Base-by-base conservation (phyloP, 2,888 invertebrate species). In the Yponomeuta sedellus region DNA sequence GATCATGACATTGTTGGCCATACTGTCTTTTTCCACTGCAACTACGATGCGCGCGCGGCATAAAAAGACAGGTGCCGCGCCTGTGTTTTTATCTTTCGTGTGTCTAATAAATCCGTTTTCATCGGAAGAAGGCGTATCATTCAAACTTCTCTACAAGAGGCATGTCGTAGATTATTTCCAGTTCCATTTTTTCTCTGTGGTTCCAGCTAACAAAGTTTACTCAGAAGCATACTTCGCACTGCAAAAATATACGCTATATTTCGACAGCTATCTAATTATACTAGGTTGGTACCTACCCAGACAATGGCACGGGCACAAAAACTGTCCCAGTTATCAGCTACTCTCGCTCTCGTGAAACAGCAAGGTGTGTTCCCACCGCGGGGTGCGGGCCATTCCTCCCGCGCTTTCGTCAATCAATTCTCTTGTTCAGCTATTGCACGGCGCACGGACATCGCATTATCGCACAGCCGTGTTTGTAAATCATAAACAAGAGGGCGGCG, bases 361-460 rank as follows among this genome's bases (percentile, higher is more conserved):
- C 25, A 12, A 59, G 69, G 71, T 73, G 70, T 69, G 75, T 79
- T 78, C 76, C 71, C 77, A 80, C 75, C 78, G 73, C 76, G 71
- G 44, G 44, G 44, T 16, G 44, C 44, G 44, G 44, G 68, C 59
- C 12, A 70, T 71, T 72, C 70, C 67, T 72, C 72, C 73, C 68
- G 70, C 71, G 69, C 73, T 77, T 79, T 77, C 70, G 75, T 74
- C 73, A 76, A 77, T 74, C 71, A 74, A 72, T 74, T 75, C 68
- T 66, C 25, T 20, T 59, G 59, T 59, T 22, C 22, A 59, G 44
- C 44, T 52, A 52, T 52, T 52, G 44, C 44, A 16, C 19, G 40
- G 40, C 65, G 70, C 68, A 68, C 70, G 68, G 68, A 70, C 68
- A 70, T 68, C 66, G 70, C 66, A 68, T 70, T 69, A 66, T 68